Base-by-base conservation (phyloP, 2,113 vertebrate genomes). In the Spheniscus mendiculus region DNA sequence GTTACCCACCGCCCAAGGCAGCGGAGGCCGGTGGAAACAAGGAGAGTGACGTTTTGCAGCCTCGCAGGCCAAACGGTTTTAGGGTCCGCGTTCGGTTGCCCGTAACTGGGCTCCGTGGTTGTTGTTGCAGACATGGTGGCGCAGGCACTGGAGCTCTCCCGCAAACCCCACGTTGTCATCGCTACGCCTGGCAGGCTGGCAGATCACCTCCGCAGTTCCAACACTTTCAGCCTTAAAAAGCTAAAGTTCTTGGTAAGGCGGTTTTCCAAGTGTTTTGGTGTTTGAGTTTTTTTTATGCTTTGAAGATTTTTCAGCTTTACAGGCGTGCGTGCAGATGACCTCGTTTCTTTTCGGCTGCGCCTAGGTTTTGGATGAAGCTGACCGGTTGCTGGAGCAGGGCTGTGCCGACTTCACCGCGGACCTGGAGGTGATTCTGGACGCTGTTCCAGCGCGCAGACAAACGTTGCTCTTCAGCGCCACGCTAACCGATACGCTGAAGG, bases 401-500 rank as follows among this genome's bases (percentile, higher is more conserved):
- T 99, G 98, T 16, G 99, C 99, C 0, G 99, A 99, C 82, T 99
- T 99, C 98, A 99, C 98, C 0, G 94, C 98, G 1, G 99, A 99
- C 97, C 98, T 99, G 98, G 99, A 99, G 89, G 97, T 98, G 79
- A 99, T 99, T 62, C 93, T 99, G 94, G 97, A 87, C 0, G 97
- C 97, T 0, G 74, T 99, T 13, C 99, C 99, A 0, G 93, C 98
- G 0, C 98, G 92, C 53, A 97, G 99, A 1, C 99, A 99, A 89
- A 99, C 99, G 0, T 88, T 99, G 90, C 98, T 99, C 8, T 99
- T 99, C 98, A 99, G 99, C 1, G 99, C 99, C 95, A 99, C 99
- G 0, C 98, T 99, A 4, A 99, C 99, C 0, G 99, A 99, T 92
- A 99, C 99, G 0, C 98, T 99, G 66, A 97, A 97, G 9, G 98